Percentiles rank a stretch among this genome's conserved stretches.
phyloP scores from a whole-genome alignment of 1,140 invertebrate species.

The Cydia pomonella region DNA sequence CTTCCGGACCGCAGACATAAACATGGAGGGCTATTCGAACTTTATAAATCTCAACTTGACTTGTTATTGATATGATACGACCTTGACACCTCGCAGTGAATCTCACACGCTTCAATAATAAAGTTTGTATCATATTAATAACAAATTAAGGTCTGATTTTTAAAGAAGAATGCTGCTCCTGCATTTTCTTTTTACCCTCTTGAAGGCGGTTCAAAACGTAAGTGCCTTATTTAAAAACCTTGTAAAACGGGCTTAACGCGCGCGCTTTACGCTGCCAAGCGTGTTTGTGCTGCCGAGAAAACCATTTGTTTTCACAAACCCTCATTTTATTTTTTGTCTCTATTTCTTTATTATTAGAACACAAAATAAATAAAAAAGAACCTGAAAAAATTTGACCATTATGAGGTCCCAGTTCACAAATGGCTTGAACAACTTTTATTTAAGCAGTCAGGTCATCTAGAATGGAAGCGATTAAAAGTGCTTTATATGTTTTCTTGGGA shows the following conservation, averaged over 20 bases:
- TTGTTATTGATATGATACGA: too few relatives aligned
- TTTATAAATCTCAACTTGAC: too few relatives aligned
- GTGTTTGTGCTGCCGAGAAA: background rate
- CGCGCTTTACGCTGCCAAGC: background rate
- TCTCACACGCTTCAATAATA: too few relatives aligned
- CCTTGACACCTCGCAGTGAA: too few relatives aligned
- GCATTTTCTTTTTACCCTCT: background rate
- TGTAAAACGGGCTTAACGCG: slow-evolving; percentile 14
- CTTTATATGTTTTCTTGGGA: slow-evolving; percentile 6
- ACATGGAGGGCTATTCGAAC: background rate
- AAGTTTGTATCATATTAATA: too few relatives aligned
- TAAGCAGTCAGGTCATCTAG: background rate
- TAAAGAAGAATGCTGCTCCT: background rate
- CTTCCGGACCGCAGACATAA: background rate
- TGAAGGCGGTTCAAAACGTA: background rate
- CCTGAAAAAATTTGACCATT: background rate
- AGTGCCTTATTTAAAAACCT: slow-evolving; percentile 15
- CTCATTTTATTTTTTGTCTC: background rate
- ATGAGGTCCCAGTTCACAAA: too few relatives aligned
- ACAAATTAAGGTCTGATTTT: too few relatives aligned
- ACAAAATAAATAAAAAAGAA: background rate
- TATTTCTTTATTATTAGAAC: background rate
- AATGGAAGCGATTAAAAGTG: background rate
- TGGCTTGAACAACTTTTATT: too few relatives aligned
- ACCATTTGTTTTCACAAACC: background rate